Conservation (phyloP, 2,888 invertebrate species). For the Epinotia demarniana region DNA sequence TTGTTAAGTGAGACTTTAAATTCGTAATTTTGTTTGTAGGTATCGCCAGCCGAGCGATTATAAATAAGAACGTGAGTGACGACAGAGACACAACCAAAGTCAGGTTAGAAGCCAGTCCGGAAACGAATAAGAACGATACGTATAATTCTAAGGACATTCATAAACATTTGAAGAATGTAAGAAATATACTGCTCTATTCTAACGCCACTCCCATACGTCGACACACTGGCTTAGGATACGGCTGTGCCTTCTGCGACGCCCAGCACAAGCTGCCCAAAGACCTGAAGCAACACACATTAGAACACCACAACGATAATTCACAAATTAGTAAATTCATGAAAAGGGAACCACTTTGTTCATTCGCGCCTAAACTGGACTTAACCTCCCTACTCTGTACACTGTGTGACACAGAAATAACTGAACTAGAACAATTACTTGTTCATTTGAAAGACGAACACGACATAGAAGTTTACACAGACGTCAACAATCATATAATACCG, state of each 20-base stretch:
- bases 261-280: conserved; percentile 57
- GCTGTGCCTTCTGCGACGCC: conserved; percentile 60
- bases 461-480: conserved; percentile 51
- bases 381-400: conserved; percentile 53
- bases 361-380: conserved; percentile 52
- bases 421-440: conserved; percentile 47
- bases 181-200: conserved; percentile 56
- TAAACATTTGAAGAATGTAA: conserved; percentile 53
- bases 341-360: too few species aligned
- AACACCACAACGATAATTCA: conserved; percentile 49
- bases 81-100: neutral
- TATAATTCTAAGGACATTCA: conserved; percentile 44
- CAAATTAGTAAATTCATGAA: too few species aligned
- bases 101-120: too few species aligned
- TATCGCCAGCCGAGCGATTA: conserved; percentile 48
- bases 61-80: conserved; percentile 39
- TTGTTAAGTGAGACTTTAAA: conserved; percentile 12
- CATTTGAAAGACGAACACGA: conserved; percentile 52
- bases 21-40: conserved; percentile 58
- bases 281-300: conserved; percentile 59
- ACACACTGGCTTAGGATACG: conserved; percentile 56
- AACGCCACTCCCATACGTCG: conserved; percentile 64
- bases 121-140: neutral
- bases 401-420: conserved; percentile 47
- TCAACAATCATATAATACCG: conserved; percentile 59